Base-by-base conservation (phyloP, 92 coral and sea anemone species). In the Meandrina meandrites region DNA sequence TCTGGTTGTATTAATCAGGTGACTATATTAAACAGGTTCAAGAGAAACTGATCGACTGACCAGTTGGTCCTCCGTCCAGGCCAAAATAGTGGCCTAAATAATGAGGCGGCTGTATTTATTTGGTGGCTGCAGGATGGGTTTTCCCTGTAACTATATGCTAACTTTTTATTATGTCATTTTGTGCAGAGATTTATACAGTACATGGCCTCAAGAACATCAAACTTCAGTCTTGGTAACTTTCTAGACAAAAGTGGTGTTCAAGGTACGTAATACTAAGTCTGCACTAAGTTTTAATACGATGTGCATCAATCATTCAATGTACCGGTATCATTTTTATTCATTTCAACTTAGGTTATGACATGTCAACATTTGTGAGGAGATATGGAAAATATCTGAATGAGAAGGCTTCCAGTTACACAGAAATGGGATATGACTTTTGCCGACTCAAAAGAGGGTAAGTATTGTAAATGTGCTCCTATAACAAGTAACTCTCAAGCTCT, bases 391-490 rank as follows among this genome's bases (percentile, higher is more conserved):
- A 94, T 81, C 86, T 96, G 51, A 96, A 92, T 88, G 94, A 93
- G 84, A 96, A 96, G 82, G 99, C 98, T 13, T 86, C 83, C 40
- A 90, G 95, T 45, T 96, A 96, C 91, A 90, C 94, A 86, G 98
- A 94, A 77, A 90, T 94, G 92, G 99, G 98, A 64, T 95, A 95
- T 92, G 99, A 96, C 86, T 96, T 95, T 91, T 96, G 99, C 88
- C 85, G 99, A 81, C 32, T 94, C 22, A 89, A 90, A 76, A 88
- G 99, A 89, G 99, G 99, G 99, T 96, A 81, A 64, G 95, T 64
- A 36, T n/a, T n/a, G n/a, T n/a, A 6, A 28, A 27, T 48, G 12
- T 57, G n/a, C 37, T 4, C 45, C 53, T 13, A 8, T 48, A 12
- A 7, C 13, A 7, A 48, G 53, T 13, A 48, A 48, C 12, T 48